Conservation (phyloP, 2,888 invertebrate species). For the Punctoribates punctum region DNA sequence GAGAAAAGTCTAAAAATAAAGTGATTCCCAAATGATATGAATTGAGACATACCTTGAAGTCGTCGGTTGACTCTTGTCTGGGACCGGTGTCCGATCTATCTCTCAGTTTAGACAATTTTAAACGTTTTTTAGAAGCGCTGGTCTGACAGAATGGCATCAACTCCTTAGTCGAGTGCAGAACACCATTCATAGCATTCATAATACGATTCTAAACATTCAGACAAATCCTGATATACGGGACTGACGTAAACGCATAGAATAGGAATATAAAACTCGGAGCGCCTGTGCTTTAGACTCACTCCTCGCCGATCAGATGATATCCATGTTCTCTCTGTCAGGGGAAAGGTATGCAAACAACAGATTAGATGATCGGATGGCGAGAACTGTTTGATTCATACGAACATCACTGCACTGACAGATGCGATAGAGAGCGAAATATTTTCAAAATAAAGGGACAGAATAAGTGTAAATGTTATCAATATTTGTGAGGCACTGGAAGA, state of each 20-base stretch:
- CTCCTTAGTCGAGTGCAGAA: conserved; percentile 16
- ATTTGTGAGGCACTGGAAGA: background rate
- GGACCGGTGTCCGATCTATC: background rate
- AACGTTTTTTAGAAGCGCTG: conserved; percentile 13
- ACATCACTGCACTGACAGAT: background rate
- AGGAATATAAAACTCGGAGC: background rate
- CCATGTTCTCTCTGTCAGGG: background rate
- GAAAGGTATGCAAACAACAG: background rate
- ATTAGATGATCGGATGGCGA: background rate
- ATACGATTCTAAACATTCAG: conserved; percentile 10
- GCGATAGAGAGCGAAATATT: background rate
- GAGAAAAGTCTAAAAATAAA: no score
- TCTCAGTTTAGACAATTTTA: conserved; percentile 26
- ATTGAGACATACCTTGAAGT: conserved; percentile 29
- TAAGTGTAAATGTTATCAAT: background rate
- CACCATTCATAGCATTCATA: conserved; percentile 36
- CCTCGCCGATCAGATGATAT: conserved; percentile 9
- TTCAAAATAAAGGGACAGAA: background rate
- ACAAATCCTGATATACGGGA: conserved; percentile 19
- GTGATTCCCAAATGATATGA: background rate
- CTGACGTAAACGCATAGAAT: conserved; percentile 16
- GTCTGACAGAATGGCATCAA: conserved; percentile 34
- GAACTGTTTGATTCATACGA: background rate
- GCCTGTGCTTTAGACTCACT: conserved; percentile 25
- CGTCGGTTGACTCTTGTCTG: conserved; percentile 26